Evolutionary conservation across 2,797 vertebrate species (phyloP), one percentile per base, ranked within the genome.

Genomic region (Anguilla marmorata): DNA sequence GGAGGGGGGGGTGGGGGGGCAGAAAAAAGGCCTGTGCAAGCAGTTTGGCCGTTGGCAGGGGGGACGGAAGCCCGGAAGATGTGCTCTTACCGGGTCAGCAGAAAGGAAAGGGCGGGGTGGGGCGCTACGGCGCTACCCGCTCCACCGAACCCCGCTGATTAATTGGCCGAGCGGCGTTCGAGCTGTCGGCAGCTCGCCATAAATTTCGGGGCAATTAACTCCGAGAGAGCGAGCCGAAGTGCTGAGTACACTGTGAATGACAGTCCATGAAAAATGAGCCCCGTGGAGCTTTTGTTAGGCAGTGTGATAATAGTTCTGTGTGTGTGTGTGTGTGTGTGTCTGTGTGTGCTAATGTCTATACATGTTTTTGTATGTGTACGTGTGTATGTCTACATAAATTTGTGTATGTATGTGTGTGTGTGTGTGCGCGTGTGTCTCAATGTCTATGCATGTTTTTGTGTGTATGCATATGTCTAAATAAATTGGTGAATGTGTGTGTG

Each of bases 111-210:
- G 45, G 85, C 66, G 74, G 63, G 45, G 85, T 48, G 74, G 63
- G 52, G 37, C 48, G 27, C 19, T 48, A 85, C 21, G 37, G 24
- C 9, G 45, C 50, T n/a, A 37, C 5, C 48, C 12, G n/a, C 66
- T 11, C 89, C 88, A 88, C 27, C 91, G 12, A 74, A 19, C 24
- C 16, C 45, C 8, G 63, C 63, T 86, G 85, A 86, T 86, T 72
- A 86, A 86, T 86, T 69, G 60, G 72, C 24, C n/a, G 45, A 56
- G 41, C 37, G 3, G 85, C 85, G 48, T 66, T 52, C 27, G 63
- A 19, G 41, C 63, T 2, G 56, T 7, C 11, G 48, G n/a, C 16
- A 21, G 66, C 69, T 9, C 12, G 69, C 85, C 45, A 54, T 86
- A 33, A n/a, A 72, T 48, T 54, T 74, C 66, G 30, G 41, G 60